Conservation (phyloP, 1,140 invertebrate genomes). For the Lepidurus packardi region DNA sequence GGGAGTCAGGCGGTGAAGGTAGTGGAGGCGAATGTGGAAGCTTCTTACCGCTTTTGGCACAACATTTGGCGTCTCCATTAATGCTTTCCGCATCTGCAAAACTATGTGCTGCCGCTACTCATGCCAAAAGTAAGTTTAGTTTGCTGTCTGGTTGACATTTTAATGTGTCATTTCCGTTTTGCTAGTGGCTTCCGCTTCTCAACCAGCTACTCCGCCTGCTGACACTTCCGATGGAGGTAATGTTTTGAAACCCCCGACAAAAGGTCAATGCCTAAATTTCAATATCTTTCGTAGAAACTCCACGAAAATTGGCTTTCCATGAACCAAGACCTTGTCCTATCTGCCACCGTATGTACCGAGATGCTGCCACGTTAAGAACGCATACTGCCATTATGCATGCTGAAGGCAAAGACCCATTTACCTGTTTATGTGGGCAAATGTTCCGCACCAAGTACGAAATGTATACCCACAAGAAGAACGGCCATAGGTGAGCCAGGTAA, state of each 20-base stretch:
- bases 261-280: not conserved
- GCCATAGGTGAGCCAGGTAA: slow-evolving; percentile 36
- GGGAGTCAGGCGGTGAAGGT: slow-evolving; percentile 31
- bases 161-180: not conserved
- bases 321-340: slow-evolving; percentile 43
- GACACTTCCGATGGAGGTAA: slow-evolving; percentile 26
- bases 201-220: slow-evolving; percentile 23
- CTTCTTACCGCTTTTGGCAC: slow-evolving; percentile 32
- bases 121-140: slow-evolving; percentile 19
- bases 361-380: slow-evolving; percentile 43
- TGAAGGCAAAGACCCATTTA: slow-evolving; percentile 41
- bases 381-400: slow-evolving; percentile 44
- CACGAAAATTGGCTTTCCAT: slow-evolving; percentile 42
- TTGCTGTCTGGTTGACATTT: not conserved
- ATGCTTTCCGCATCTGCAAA: slow-evolving; percentile 34
- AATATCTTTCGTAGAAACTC: slow-evolving; percentile 26
- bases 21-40: slow-evolving; percentile 30
- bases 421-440: slow-evolving; percentile 41
- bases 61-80: slow-evolving; percentile 31
- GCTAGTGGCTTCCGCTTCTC: slow-evolving; percentile 26
- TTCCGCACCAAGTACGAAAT: slow-evolving; percentile 43
- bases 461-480: slow-evolving; percentile 43
- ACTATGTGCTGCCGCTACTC: slow-evolving; percentile 33
- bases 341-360: slow-evolving; percentile 42
- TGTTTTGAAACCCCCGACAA: not conserved